Percentiles rank a stretch among this genome's conserved stretches.
These are phyloP conservation scores for Mactra quadrangularis DNA, from an alignment of 1,140 invertebrate species.

Conservation along the genomic window DNA sequence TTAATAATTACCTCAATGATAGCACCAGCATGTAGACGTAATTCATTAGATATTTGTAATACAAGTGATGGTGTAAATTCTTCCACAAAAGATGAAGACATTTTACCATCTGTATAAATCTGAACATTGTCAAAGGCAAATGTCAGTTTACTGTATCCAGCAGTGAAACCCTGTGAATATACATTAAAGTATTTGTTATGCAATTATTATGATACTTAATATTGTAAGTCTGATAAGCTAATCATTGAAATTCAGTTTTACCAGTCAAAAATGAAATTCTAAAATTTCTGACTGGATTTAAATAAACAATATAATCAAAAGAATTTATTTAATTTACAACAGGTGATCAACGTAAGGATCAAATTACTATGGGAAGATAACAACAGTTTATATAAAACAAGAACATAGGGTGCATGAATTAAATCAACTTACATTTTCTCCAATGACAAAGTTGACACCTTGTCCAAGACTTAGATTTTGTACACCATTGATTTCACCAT, in stretches of 20 bases:
- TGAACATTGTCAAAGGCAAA: constrained; percentile 69
- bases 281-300: too few relatives aligned
- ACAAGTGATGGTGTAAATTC: constrained; percentile 66
- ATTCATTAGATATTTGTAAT: constrained; percentile 60
- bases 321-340: too few relatives aligned
- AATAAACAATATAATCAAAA: too few relatives aligned
- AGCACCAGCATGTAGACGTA: constrained; percentile 74
- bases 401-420: too few relatives aligned
- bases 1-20: constrained; percentile 64
- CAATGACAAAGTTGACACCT: constrained; percentile 70
- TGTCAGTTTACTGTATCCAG: constrained; percentile 41
- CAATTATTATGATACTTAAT: too few relatives aligned
- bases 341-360: too few relatives aligned
- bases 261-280: too few relatives aligned
- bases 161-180: constrained; percentile 53
- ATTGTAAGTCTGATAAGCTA: too few relatives aligned
- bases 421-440: constrained; percentile 65
- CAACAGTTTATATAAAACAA: too few relatives aligned
- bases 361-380: too few relatives aligned
- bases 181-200: too few relatives aligned
- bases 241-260: too few relatives aligned
- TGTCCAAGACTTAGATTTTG: constrained; percentile 71
- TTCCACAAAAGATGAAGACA: constrained; percentile 64
- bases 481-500: constrained; percentile 69
- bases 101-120: constrained; percentile 72